Conservation (phyloP, 2,113 vertebrate genomes). For the Dissostichus mawsoni region DNA sequence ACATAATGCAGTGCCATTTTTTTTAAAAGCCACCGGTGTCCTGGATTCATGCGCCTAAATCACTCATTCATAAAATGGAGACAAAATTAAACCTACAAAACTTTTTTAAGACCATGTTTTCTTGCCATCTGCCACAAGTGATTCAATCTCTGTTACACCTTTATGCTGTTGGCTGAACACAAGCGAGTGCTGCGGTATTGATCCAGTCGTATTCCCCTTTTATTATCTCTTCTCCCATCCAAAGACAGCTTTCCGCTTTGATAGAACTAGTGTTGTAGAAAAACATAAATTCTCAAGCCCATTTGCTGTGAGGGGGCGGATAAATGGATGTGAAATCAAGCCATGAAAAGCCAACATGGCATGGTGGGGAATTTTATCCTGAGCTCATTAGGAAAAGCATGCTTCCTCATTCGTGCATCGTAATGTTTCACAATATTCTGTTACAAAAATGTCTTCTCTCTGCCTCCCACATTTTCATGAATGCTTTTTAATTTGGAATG, state of each 20-base stretch:
- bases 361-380: conserved; percentile 71
- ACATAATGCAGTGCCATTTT: conserved; percentile 42
- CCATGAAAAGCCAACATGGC: conserved; percentile 77
- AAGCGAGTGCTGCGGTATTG: conserved; percentile 70
- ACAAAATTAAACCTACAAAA: conserved; percentile 73
- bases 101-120: conserved; percentile 60
- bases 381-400: conserved; percentile 80
- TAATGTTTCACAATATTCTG: conserved; percentile 62
- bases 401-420: conserved; percentile 44
- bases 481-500: conserved; percentile 61
- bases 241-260: conserved; percentile 69
- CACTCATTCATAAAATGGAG: conserved; percentile 60
- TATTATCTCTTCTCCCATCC: conserved; percentile 76
- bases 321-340: conserved; percentile 83
- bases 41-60: conserved; percentile 42
- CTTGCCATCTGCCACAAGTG: conserved; percentile 59
- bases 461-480: conserved; percentile 46
- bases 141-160: conserved; percentile 72
- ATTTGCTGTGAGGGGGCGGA: conserved; percentile 73
- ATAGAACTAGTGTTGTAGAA: conserved; percentile 63
- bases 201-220: conserved; percentile 69
- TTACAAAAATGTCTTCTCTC: conserved; percentile 47
- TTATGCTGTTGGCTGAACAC: conserved; percentile 65
- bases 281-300: conserved; percentile 74
- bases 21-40: conserved; percentile 19